phyloP scores from a whole-genome alignment of 2,797 vertebrate species.

The Knipowitschia caucasica region DNA sequence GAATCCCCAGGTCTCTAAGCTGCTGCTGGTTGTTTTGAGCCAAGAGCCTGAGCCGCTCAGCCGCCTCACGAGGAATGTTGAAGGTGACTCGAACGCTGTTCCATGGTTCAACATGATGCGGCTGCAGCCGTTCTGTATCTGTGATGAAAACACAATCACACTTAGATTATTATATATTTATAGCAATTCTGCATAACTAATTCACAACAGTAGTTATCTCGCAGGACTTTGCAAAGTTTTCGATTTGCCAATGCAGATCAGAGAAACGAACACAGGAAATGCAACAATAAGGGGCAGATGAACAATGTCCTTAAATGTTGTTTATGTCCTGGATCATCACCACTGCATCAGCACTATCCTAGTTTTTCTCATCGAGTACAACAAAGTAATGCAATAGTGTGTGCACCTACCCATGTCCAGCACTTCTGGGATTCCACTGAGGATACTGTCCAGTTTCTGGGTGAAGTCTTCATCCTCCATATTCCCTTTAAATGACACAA shows the following conservation, averaged over 20 bases:
- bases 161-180: not conserved
- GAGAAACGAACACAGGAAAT: no score
- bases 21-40: constrained; percentile 98
- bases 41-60: constrained; percentile 88
- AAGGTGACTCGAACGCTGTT: constrained; percentile 99
- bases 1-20: constrained; percentile 94
- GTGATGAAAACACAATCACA: not conserved
- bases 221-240: no score
- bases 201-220: no score
- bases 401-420: constrained; percentile 85
- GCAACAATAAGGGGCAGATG: not conserved
- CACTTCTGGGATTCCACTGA: constrained; percentile 85
- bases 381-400: not conserved
- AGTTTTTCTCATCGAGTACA: not conserved
- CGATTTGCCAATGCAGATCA: no score
- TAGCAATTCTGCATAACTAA: no score
- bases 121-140: constrained; percentile 83
- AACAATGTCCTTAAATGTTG: no score
- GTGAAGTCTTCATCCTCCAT: constrained; percentile 90
- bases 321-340: no score
- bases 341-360: not conserved
- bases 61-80: constrained; percentile 97
- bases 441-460: constrained; percentile 84
- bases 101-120: constrained; percentile 92
- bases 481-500: constrained; percentile 92